These are phyloP conservation scores for Penaeus japonicus DNA, from an alignment of 1,140 invertebrate genomes.

Conservation along the genomic window DNA sequence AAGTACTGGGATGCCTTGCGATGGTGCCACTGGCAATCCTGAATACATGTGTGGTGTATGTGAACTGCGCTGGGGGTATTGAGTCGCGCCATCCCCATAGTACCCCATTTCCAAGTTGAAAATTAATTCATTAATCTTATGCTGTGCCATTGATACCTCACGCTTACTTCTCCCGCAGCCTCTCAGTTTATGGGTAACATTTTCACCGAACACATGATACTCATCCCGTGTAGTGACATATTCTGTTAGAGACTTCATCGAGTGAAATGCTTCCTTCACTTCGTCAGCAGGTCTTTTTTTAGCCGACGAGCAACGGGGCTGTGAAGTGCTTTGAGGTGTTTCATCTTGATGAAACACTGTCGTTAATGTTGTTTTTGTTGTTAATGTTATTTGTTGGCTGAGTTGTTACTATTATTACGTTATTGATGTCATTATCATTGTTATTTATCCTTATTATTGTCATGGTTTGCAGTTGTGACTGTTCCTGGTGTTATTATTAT, in stretches of 20 bases:
- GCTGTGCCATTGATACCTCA: conserved; percentile 3
- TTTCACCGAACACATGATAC: conserved; percentile 14
- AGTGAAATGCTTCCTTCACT: not conserved
- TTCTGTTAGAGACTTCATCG: conserved; percentile 17
- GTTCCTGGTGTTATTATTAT: no score
- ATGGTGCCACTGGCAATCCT: no score
- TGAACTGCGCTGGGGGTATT: no score
- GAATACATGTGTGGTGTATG: not conserved
- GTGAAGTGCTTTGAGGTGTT: not conserved
- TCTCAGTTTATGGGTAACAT: conserved; percentile 15
- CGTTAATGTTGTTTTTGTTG: no score
- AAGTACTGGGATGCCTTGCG: no score
- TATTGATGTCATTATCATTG: no score
- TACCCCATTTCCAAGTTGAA: conserved; percentile 21
- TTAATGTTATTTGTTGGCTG: not conserved
- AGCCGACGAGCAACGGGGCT: not conserved
- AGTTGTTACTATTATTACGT: no score
- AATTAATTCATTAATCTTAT: conserved; percentile 21
- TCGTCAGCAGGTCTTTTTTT: not conserved
- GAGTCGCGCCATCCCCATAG: not conserved
- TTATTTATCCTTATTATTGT: no score
- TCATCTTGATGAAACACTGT: conserved; percentile 3
- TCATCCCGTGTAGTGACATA: conserved; percentile 4
- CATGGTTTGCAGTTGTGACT: no score
- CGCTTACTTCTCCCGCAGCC: not conserved